Evolutionary conservation across 2,888 invertebrate genomes (phyloP).

Genomic region (Tetropium fuscum): DNA sequence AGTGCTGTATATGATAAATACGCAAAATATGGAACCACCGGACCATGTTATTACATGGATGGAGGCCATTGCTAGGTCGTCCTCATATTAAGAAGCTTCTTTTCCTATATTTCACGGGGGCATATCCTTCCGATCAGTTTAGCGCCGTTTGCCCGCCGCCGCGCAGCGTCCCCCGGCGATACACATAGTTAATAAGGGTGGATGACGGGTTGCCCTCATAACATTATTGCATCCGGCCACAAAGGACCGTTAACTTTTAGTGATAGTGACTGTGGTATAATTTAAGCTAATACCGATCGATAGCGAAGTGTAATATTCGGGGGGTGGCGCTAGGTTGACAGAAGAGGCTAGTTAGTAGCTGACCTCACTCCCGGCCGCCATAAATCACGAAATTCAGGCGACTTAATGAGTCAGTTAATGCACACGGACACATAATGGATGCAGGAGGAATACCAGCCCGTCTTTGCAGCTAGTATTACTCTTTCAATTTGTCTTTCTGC

Average conservation of each 20-base stretch:
- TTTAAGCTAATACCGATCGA: slow-evolving; percentile 54
- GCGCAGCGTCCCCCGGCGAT: slow-evolving; percentile 33
- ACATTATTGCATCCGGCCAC: slow-evolving; percentile 55
- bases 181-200: slow-evolving; percentile 46
- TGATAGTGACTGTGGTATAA: slow-evolving; percentile 52
- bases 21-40: no score
- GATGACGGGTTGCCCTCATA: slow-evolving; percentile 51
- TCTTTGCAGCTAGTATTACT: slow-evolving; percentile 2
- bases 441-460: neutral
- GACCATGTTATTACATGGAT: no score
- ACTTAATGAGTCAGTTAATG: slow-evolving; percentile 54
- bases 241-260: slow-evolving; percentile 59
- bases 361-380: slow-evolving; percentile 45
- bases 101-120: neutral
- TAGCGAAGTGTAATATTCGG: slow-evolving; percentile 48
- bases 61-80: no score
- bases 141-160: neutral
- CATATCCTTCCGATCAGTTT: slow-evolving; percentile 10
- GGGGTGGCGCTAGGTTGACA: slow-evolving; percentile 45
- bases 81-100: slow-evolving; percentile 3
- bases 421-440: no score
- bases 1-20: no score
- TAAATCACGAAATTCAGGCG: slow-evolving; percentile 53
- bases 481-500: no score
- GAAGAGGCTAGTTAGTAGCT: slow-evolving; percentile 50